A percentile compares a stretch with the other conserved stretches of the same genome.
Evolutionary conservation across 2,113 vertebrate species (phyloP).

Genomic region (Tragelaphus scriptus): DNA sequence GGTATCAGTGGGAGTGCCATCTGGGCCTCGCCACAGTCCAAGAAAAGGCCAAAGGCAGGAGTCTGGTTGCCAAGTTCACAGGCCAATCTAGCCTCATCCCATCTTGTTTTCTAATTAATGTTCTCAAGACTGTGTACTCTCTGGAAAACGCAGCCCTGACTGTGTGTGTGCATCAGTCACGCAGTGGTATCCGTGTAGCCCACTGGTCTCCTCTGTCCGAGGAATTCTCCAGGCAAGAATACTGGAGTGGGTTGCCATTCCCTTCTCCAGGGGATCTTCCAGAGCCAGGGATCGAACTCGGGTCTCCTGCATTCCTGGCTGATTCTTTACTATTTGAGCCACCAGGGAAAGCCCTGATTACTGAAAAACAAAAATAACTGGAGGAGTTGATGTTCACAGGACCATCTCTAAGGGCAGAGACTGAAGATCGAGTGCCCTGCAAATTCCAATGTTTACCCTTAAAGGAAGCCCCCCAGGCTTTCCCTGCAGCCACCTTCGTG

Average conservation of each 20-base stretch:
- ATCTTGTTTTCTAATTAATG: neutral
- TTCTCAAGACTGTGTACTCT: accelerated
- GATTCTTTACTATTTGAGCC: neutral
- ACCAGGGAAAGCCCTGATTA: neutral
- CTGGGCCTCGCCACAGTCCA: neutral
- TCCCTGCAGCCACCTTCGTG: accelerated
- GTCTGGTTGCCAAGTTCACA: accelerated
- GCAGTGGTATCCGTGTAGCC: neutral
- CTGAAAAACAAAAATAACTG: neutral
- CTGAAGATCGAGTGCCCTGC: neutral
- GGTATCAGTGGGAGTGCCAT: neutral
- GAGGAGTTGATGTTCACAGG: neutral
- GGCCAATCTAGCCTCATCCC: accelerated
- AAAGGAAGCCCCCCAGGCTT: neutral
- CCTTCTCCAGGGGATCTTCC: neutral
- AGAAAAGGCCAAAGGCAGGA: neutral
- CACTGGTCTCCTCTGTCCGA: neutral
- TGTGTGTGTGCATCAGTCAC: neutral
- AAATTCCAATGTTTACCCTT: neutral
- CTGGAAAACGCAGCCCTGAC: neutral
- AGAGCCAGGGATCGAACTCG: neutral
- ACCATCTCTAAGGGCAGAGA: neutral
- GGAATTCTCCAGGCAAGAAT: neutral
- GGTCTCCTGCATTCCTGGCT: neutral
- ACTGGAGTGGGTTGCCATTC: neutral